These are phyloP conservation scores for Drosophila ogumai DNA, from an alignment of 1,140 invertebrate genomes.

Conservation along the genomic window DNA sequence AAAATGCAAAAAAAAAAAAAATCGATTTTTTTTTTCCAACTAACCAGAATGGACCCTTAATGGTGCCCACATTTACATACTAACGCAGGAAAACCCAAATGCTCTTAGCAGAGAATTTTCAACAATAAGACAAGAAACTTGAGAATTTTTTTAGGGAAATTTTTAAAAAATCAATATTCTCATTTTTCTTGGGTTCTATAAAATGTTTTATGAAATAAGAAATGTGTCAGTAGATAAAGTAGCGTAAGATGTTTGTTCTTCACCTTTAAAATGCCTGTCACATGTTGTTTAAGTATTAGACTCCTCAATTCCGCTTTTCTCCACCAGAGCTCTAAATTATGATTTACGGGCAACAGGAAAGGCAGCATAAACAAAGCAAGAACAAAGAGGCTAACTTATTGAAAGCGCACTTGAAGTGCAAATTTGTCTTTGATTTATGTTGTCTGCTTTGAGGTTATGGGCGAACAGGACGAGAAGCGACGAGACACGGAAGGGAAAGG, in stretches of 20 bases:
- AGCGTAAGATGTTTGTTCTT: neutral
- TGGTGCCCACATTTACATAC: no score
- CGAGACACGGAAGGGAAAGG: neutral
- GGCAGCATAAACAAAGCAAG: constrained; percentile 28
- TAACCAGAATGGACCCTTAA: no score
- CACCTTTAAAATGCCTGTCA: constrained; percentile 21
- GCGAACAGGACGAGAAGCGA: constrained; percentile 22
- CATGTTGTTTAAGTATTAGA: constrained; percentile 40
- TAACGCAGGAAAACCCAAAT: no score
- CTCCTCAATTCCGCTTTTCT: neutral
- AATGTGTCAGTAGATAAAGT: neutral
- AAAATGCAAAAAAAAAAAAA: no score
- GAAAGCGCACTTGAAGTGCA: constrained; percentile 74
- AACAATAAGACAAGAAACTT: no score
- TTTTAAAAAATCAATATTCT: no score
- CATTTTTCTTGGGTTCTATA: neutral
- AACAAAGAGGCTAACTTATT: constrained; percentile 60
- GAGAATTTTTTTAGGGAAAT: no score
- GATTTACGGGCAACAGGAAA: constrained; percentile 54
- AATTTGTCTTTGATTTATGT: constrained; percentile 78
- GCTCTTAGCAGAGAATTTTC: no score
- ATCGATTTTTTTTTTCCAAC: no score
- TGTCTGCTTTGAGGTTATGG: constrained; percentile 74
- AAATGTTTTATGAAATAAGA: neutral
- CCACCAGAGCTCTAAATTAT: constrained; percentile 57